Base-by-base conservation (phyloP, 1,140 invertebrate genomes). In the Cotesia typhae region DNA sequence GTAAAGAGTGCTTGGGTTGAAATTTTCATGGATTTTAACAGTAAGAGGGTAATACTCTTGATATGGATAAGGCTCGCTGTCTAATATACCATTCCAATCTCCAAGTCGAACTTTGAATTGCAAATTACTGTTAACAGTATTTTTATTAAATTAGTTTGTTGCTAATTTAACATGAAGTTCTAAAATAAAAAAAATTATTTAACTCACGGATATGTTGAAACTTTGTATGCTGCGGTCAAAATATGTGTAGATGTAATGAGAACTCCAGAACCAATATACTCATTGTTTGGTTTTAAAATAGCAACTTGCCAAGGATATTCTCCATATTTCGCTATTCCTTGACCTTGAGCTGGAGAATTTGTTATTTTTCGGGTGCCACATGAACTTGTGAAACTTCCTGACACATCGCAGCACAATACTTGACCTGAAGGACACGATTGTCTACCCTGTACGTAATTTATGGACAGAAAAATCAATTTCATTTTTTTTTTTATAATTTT, bases 181-280 rank as follows among this genome's bases (percentile, higher is more conserved):
- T 10, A 9, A 9, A 47, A 47, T 41, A 7, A 41, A 41, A 41
- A 41, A 47, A 9, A 9, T 47, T 47, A 47, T 47, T 9, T 47
- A 7, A 88, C 89, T 90, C 85, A 92, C 91, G 86, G 76, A 70
- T 90, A 89, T 64, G 87, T 75, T 36, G 85, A 78, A 41, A 93
- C 85, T 80, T 92, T 91, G 78, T 93, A 92, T 28, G 91, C 92
- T 1, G 89, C 92, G 2, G 92, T 93, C 1, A 93, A 77, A 4
- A 94, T 89, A 79, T 92, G 89, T 20, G 88, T 85, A 10, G 85
- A 76, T 74, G 89, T 88, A 53, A 93, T 89, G 3, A 94, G 83
- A 4, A 90, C 92, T 5, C 91, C 92, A 12, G 91, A 91, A 14
- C 92, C 92, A 51, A 92, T 73, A 76, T 92, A 93, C 64, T 85